Evolutionary conservation across 2,888 invertebrate species (phyloP).

Genomic region (Tolmerus cingulatus): DNA sequence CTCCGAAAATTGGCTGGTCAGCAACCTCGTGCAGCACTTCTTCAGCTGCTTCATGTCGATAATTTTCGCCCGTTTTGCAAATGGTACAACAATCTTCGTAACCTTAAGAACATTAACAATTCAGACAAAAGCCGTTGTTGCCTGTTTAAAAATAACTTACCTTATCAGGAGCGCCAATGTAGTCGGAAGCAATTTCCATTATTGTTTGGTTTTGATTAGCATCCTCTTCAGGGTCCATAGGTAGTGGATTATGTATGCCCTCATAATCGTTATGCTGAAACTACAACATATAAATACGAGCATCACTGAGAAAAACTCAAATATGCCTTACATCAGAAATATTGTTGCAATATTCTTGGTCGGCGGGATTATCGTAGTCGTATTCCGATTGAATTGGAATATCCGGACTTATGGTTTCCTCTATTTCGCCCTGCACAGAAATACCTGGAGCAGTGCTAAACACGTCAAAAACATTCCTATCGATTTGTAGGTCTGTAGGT

Average conservation of each 20-base stretch:
- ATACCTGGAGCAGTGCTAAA: conserved; percentile 57
- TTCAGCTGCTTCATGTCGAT: conserved; percentile 88
- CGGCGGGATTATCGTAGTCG: conserved; percentile 67
- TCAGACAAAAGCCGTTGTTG: background rate
- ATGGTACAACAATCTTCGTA: conserved; percentile 77
- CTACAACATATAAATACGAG: conserved; percentile 4
- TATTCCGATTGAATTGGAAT: conserved; percentile 57
- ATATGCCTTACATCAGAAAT: conserved; percentile 51
- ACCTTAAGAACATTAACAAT: conserved; percentile 63
- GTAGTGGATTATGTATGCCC: conserved; percentile 58
- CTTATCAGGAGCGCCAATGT: conserved; percentile 73
- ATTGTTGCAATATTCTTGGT: conserved; percentile 66
- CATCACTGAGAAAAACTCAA: background rate
- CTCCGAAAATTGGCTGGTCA: conserved; percentile 61
- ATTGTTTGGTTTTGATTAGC: conserved; percentile 54
- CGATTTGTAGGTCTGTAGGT: conserved; percentile 58
- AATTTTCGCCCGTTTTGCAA: conserved; percentile 83
- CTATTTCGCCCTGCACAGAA: conserved; percentile 41
- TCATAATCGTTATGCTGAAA: conserved; percentile 48
- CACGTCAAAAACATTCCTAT: conserved; percentile 54
- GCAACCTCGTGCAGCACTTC: conserved; percentile 74
- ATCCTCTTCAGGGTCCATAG: conserved; percentile 49
- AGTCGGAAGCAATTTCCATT: conserved; percentile 66
- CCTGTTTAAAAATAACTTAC: conserved; percentile 47
- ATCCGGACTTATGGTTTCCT: conserved; percentile 44